These are phyloP conservation scores for Peucedramus taeniatus DNA, from an alignment of 2,113 vertebrate species.

Conservation along the genomic window DNA sequence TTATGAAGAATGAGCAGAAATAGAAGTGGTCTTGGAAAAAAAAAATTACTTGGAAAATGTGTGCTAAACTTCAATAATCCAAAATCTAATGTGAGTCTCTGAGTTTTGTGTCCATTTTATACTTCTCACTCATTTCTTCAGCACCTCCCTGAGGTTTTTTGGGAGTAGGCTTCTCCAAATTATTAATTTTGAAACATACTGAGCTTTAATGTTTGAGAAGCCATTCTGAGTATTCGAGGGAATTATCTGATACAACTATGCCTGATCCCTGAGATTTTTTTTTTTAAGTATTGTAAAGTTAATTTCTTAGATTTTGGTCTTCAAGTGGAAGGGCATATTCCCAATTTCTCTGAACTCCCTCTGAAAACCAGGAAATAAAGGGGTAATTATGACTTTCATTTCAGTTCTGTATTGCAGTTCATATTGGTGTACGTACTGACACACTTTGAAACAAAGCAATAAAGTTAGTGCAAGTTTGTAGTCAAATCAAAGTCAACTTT, in stretches of 20 bases:
- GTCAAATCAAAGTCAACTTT: not conserved
- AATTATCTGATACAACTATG: not conserved
- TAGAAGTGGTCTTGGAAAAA: not conserved
- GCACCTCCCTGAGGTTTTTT: not conserved
- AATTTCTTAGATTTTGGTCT: not conserved
- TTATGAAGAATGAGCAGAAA: not conserved
- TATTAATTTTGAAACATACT: not conserved
- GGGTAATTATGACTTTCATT: not conserved
- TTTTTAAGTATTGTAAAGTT: not conserved
- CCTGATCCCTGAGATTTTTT: not conserved
- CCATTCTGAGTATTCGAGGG: not conserved
- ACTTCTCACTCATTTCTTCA: not conserved
- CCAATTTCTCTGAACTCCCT: not conserved
- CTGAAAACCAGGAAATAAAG: not conserved
- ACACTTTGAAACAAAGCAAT: not conserved
- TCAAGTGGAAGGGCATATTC: not conserved
- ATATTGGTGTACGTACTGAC: not conserved
- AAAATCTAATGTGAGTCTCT: not conserved
- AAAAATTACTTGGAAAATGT: not conserved
- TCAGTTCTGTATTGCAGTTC: not conserved
- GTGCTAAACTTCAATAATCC: not conserved
- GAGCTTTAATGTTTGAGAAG: not conserved
- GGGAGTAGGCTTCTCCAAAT: not conserved
- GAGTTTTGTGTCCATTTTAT: not conserved
- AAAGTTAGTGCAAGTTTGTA: not conserved